Conservation (phyloP, 2,888 invertebrate genomes). For the Pachydiplax longipennis region DNA sequence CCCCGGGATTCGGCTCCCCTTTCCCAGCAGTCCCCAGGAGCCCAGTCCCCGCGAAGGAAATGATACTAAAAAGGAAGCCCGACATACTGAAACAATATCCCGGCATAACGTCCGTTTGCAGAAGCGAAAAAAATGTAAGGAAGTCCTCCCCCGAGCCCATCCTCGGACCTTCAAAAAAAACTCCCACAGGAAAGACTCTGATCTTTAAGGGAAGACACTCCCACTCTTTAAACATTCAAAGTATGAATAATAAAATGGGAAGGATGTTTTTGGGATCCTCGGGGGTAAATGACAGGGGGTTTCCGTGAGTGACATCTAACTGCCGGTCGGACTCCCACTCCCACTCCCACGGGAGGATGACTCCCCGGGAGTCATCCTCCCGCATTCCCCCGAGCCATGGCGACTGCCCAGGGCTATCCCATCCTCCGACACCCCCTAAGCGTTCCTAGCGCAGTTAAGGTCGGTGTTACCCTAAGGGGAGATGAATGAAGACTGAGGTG, state of each 20-base stretch:
- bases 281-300: not conserved
- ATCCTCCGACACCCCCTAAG: not conserved
- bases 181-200: not conserved
- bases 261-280: not conserved
- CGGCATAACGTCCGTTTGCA: too few relatives aligned
- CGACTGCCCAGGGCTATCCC: not conserved
- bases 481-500: not conserved
- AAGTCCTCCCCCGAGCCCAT: not conserved
- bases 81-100: too few relatives aligned
- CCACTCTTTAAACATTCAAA: not conserved
- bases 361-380: not conserved
- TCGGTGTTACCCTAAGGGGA: not conserved
- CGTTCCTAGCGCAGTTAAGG: not conserved
- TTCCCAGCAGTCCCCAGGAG: too few relatives aligned
- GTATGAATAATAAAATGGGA: not conserved
- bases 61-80: too few relatives aligned
- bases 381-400: not conserved
- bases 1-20: too few relatives aligned
- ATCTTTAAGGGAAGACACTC: not conserved
- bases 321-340: not conserved
- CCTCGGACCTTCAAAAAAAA: not conserved
- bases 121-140: too few relatives aligned
- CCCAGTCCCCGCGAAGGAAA: too few relatives aligned
- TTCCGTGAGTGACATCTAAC: not conserved
- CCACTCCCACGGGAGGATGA: not conserved